These are phyloP conservation scores for Heliconius charithonia DNA, from an alignment of 2,888 invertebrate genomes.

Conservation along the genomic window DNA sequence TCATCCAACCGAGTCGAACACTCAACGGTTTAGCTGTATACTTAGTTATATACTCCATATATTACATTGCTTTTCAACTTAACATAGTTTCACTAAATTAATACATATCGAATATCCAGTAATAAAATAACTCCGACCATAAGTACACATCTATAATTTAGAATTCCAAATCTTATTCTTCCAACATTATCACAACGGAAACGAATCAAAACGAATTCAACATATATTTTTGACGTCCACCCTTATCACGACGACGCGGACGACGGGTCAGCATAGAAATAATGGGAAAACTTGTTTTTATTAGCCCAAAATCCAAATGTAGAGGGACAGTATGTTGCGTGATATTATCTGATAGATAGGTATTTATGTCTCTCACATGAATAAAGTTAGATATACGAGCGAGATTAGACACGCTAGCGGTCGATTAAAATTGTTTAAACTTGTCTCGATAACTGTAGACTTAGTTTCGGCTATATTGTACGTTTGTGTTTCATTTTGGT, in stretches of 20 bases:
- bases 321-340: constrained; percentile 54
- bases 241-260: constrained; percentile 72
- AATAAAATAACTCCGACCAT: neutral
- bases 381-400: constrained; percentile 53
- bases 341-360: constrained; percentile 56
- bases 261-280: constrained; percentile 70
- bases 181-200: constrained; percentile 67
- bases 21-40: neutral
- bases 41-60: neutral
- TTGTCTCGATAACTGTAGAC: constrained; percentile 29
- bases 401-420: constrained; percentile 49
- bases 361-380: constrained; percentile 56
- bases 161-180: constrained; percentile 1
- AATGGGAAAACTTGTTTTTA: constrained; percentile 74
- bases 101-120: neutral
- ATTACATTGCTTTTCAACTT: neutral
- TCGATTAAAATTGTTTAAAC: constrained; percentile 47
- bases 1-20: neutral
- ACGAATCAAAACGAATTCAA: constrained; percentile 81
- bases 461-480: constrained; percentile 8
- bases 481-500: neutral
- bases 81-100: neutral
- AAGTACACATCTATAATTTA: neutral
- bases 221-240: constrained; percentile 76
- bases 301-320: constrained; percentile 51